A percentile compares a stretch with the other conserved stretches of the same genome.
Evolutionary conservation across 2,888 invertebrate genomes (phyloP).

Genomic region (Crocallis elinguaria): DNA sequence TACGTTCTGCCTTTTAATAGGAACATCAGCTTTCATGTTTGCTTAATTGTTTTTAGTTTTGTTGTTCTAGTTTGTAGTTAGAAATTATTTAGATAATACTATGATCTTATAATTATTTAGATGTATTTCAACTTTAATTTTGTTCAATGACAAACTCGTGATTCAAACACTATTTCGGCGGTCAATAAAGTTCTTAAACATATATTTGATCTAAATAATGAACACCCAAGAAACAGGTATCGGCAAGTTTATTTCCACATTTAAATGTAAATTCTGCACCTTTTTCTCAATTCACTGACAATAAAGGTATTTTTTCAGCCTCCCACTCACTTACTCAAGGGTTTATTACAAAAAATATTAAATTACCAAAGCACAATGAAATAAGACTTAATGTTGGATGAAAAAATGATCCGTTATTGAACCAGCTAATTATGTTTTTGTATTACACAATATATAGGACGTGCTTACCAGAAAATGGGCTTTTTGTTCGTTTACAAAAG

Average conservation of each 20-base stretch:
- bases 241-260: constrained; percentile 28
- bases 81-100: too few species aligned
- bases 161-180: not conserved
- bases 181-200: constrained; percentile 16
- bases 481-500: constrained; percentile 75
- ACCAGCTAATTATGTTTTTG: constrained; percentile 81
- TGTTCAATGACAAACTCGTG: not conserved
- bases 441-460: constrained; percentile 72
- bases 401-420: constrained; percentile 76
- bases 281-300: constrained; percentile 54
- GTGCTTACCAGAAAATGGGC: constrained; percentile 75
- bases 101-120: too few species aligned
- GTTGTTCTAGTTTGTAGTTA: too few species aligned
- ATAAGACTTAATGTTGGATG: constrained; percentile 59
- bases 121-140: not conserved
- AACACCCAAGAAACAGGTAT: constrained; percentile 19
- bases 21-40: too few species aligned
- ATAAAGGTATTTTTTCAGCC: constrained; percentile 61
- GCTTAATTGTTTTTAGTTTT: too few species aligned
- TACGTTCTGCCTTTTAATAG: too few species aligned
- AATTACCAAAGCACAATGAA: constrained; percentile 76
- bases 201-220: constrained; percentile 11
- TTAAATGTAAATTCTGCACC: constrained; percentile 40
- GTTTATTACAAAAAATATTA: constrained; percentile 78
- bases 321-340: constrained; percentile 63